These are phyloP conservation scores for Cistogaster globosa DNA, from an alignment of 2,888 invertebrate genomes.

Conservation along the genomic window DNA sequence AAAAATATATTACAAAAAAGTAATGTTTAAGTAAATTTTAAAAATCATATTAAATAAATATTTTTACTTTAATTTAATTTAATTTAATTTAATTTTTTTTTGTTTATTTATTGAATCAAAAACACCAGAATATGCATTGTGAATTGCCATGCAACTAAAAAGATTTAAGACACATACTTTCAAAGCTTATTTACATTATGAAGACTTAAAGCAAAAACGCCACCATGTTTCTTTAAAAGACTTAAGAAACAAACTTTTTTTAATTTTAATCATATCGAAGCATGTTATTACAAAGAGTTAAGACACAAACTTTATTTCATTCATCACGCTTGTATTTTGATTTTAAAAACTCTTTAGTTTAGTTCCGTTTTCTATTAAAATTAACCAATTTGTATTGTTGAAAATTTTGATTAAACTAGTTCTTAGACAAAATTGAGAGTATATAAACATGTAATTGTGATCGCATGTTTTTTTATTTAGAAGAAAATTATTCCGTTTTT, in stretches of 20 bases:
- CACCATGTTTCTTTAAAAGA: neutral
- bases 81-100: neutral
- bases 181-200: neutral
- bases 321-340: too few species aligned
- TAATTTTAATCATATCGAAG: neutral
- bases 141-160: neutral
- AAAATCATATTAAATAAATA: neutral
- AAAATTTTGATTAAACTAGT: too few species aligned
- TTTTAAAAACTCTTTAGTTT: neutral
- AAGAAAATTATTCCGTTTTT: too few species aligned
- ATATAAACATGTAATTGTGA: too few species aligned
- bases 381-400: too few species aligned
- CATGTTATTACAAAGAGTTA: neutral
- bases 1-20: neutral
- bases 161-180: slow-evolving; percentile 54
- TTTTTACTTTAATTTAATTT: too few species aligned
- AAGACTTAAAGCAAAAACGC: slow-evolving; percentile 69
- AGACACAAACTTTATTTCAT: slow-evolving; percentile 30
- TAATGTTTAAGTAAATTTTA: too few species aligned
- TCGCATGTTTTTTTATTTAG: too few species aligned
- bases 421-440: too few species aligned
- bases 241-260: slow-evolving; percentile 1
- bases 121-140: neutral
- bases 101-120: too few species aligned
- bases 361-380: too few species aligned